Evolutionary conservation across 2,888 invertebrate genomes (phyloP), one percentile per base, ranked within the genome.

Genomic region (Tetragonisca angustula): DNA sequence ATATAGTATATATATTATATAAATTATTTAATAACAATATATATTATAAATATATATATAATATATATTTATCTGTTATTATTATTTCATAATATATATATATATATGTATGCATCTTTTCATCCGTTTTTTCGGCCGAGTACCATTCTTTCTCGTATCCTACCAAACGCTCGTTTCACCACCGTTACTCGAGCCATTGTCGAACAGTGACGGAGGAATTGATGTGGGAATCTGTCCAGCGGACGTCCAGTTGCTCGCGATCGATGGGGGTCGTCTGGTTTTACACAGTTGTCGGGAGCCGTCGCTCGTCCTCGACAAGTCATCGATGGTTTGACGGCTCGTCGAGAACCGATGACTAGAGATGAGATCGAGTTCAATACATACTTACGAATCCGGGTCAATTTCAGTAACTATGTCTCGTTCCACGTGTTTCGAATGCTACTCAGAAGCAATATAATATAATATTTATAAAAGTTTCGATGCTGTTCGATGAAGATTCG

Each of bases 211-310:
- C 90, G 86, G 36, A 36, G 9, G 84, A 87, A 91, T 91, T 91
- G 88, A 91, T 90, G 91, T 91, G 91, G 87, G 90, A 91, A 90
- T 88, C 87, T 68, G 71, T 24, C 74, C 24, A 21, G 49, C 36
- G 50, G 61, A 70, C 75, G 32, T 62, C 54, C 71, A 15, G 32
- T 77, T 43, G n/a, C 17, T 54, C 68, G 52, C 75, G 76, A 76
- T 84, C 84, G 70, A 79, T 65, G 72, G 76, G 79, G 52, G 64
- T 76, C 67, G 80, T 76, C 76, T 13, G 68, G 76, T 70, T 83
- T 79, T 83, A 81, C 83, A 77, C 76, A 77, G 54, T 84, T 77
- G 69, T 70, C 82, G 64, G 76, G 32, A 76, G 70, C 67, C 70
- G 24, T 24, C 54, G 54, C 27, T 24, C 1, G 21, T 21, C 54